Base-by-base conservation (phyloP, 2,113 vertebrate species). In the Siphamia tubifer region DNA sequence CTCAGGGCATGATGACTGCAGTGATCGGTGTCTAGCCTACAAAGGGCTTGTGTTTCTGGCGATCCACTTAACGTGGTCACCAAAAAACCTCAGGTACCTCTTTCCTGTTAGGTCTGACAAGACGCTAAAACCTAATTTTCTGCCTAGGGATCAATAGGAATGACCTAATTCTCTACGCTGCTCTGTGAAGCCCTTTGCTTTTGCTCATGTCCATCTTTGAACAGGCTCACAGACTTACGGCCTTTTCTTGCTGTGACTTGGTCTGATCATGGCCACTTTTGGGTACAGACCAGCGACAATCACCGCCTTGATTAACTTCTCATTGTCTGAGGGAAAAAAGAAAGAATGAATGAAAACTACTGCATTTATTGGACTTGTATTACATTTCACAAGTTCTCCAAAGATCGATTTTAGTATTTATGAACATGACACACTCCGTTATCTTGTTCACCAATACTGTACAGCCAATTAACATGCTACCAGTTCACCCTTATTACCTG, bases 271-370 rank as follows among this genome's bases (percentile, higher is more conserved):
- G 49, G 97, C 98, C 78, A 99, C 98, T 89, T 99, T 99, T 2
- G 98, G 97, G 84, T 99, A 99, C 38, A 99, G 90, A 2, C 98
- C 97, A 35, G 98, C 98, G 43, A 96, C 98, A 67, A 99, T 97
- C 70, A 98, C 97, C 0, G 98, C 97, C 89, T 99, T 99, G 68
- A 99, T 94, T 80, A 99, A 88, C 91, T 98, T 99, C 85, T 99
- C 96, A 34, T 99, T 99, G 74, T 94, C 98, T 99, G 87, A 32
- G 4, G 36, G 32, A 19, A 62, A 20, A 53, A 15, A 42, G n/a
- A 25, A 54, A 19, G 6, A 40, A 27, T 6, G 32, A 60, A 52
- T 19, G 2, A 34, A 7, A 4, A 11, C 2, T 10, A 31, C 6
- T 40, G 27, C 10, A 58, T 56, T 28, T 23, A 31, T 4, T 35